phyloP scores from a whole-genome alignment of 2,797 vertebrate genomes.

The Microctenopoma lineatum region DNA sequence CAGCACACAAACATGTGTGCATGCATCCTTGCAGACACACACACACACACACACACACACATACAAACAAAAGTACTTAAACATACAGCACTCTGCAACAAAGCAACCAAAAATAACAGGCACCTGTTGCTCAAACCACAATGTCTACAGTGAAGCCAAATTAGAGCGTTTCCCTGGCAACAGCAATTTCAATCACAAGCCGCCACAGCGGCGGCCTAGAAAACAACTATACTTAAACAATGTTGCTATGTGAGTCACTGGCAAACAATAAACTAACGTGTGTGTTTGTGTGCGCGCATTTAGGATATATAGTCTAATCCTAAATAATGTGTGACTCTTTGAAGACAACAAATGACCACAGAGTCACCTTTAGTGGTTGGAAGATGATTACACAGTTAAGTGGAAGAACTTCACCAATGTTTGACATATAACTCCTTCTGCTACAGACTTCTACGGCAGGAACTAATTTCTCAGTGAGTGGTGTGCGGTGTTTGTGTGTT shows the following conservation, averaged over 20 bases:
- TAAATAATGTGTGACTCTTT: constrained; percentile 10
- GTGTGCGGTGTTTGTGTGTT: constrained; percentile 55
- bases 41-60: constrained; percentile 26
- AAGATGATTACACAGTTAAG: constrained; percentile 21
- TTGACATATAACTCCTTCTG: constrained; percentile 9
- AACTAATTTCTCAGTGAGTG: not conserved
- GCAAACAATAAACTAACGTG: constrained; percentile 46
- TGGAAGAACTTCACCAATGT: constrained; percentile 33
- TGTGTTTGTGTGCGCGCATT: constrained; percentile 1
- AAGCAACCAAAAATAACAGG: constrained; percentile 80
- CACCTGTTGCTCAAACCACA: constrained; percentile 85
- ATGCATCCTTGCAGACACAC: constrained; percentile 41
- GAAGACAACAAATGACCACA: constrained; percentile 18
- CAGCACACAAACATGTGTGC: constrained; percentile 50
- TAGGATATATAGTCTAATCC: constrained; percentile 1
- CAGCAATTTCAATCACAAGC: constrained; percentile 77
- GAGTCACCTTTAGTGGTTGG: constrained; percentile 26
- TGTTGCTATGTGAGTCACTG: constrained; percentile 41
- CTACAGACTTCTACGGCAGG: not conserved
- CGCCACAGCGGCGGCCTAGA: constrained; percentile 68
- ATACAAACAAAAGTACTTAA: constrained; percentile 48
- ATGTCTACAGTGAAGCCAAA: constrained; percentile 82
- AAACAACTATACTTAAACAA: constrained; percentile 68
- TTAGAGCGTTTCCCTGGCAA: constrained; percentile 82
- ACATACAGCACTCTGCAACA: constrained; percentile 64